phyloP scores from a whole-genome alignment of 37 sponge, comb jelly and placozoan genomes.

The Diacarnus erythraeanus region DNA sequence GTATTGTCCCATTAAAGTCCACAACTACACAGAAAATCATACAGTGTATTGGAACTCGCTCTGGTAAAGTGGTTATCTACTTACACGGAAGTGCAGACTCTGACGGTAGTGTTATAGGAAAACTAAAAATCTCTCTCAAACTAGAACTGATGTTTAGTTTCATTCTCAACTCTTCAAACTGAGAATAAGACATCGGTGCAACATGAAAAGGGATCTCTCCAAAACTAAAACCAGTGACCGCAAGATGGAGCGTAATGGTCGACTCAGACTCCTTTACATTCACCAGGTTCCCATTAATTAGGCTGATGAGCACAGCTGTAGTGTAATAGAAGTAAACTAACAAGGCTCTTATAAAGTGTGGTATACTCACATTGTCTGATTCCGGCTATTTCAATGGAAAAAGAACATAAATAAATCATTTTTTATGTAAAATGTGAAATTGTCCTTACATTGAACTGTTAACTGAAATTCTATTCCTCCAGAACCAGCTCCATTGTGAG shows the following conservation, averaged over 20 bases:
- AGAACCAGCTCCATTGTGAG: not conserved
- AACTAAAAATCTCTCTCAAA: not conserved
- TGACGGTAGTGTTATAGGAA: no score
- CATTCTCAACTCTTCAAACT: not conserved
- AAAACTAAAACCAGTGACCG: not conserved
- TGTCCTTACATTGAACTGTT: not conserved
- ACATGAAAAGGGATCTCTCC: not conserved
- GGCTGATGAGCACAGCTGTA: not conserved
- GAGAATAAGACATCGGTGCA: not conserved
- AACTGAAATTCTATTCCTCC: not conserved
- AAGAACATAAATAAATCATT: not conserved
- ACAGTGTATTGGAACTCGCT: no score
- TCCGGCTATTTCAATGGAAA: not conserved
- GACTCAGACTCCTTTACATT: not conserved
- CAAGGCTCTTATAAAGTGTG: not conserved
- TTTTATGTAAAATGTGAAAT: no score
- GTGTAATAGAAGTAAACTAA: not conserved
- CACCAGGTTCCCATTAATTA: not conserved
- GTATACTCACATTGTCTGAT: not conserved
- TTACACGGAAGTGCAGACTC: not conserved
- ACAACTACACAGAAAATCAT: not conserved
- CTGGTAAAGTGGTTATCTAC: not conserved
- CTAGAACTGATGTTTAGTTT: not conserved
- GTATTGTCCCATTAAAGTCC: not conserved
- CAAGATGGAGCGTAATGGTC: not conserved